Percentiles rank a stretch among this genome's conserved stretches.
Conservation (phyloP, 1,140 invertebrate species). For the Bombus sibiricus region DNA sequence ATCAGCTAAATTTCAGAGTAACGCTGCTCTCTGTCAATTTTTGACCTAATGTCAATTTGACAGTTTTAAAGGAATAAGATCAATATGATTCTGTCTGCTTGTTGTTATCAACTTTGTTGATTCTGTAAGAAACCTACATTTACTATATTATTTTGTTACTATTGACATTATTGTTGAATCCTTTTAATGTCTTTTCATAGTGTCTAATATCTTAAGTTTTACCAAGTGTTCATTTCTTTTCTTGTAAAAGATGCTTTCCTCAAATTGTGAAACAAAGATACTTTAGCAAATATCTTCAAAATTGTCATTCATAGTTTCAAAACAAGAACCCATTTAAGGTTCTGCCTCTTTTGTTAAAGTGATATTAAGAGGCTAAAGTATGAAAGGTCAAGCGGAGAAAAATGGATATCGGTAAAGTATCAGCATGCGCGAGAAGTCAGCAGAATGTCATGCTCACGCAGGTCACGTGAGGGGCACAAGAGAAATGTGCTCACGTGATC, state of each 20-base stretch:
- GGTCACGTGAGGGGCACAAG: conserved; percentile 80
- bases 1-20: conserved; percentile 38
- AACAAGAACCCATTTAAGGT: conserved; percentile 15
- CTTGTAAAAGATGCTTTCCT: conserved; percentile 34
- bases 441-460: conserved; percentile 82
- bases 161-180: neutral
- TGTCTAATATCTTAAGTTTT: conserved; percentile 15
- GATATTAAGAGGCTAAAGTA: conserved; percentile 61
- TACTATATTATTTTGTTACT: neutral
- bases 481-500: conserved; percentile 82
- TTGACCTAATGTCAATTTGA: conserved; percentile 41
- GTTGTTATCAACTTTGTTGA: conserved; percentile 3
- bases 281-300: conserved; percentile 1
- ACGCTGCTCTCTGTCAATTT: conserved; percentile 42
- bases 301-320: conserved; percentile 28
- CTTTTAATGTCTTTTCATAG: conserved; percentile 1
- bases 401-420: conserved; percentile 78
- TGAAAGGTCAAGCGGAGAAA: conserved; percentile 78
- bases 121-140: neutral
- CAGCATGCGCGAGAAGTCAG: conserved; percentile 82
- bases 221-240: neutral
- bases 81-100: neutral
- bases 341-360: conserved; percentile 11
- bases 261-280: conserved; percentile 38
- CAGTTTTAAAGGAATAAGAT: conserved; percentile 26